Evolutionary conservation across 2,797 vertebrate genomes (phyloP), one percentile per base, ranked within the genome.

Genomic region (Pangasius krempfi): DNA sequence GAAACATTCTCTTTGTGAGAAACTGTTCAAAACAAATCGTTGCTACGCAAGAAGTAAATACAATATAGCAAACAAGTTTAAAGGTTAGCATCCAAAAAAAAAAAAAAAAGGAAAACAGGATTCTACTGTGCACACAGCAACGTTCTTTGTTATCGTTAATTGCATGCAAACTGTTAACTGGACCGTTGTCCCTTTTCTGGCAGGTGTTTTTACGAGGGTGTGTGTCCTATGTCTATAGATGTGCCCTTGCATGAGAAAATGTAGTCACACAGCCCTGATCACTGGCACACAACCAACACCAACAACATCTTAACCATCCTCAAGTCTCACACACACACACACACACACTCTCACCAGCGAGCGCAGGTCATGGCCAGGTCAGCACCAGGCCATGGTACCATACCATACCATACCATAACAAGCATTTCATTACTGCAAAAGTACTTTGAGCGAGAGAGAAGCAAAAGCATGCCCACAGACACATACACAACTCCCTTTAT

Each of bases 361-460:
- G 86, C 50, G 0, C n/a, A 88, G 91, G 85, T 88, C 88, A 90
- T 16, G 25, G 58, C 84, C 64, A 86, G 89, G 88, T 90, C 86
- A 90, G 52, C 13, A 73, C 30, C 78, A 40, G 18, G 79, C 56
- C 76, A 78, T 78, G n/a, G 6, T 44, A 4, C 40, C 40, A 6
- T 44, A 6, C 44, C 5, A 44, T 79, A 37, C 78, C 27, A 50
- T 50, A 87, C 79, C 40, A 70, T 64, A 47, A 76, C 47, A 78
- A 82, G 13, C 12, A 47, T 18, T 87, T 81, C 40, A 75, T 79
- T 82, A 58, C 76, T 58, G 30, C 37, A 54, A 40, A 37, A 20
- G 33, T 18, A 20, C 0, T 47, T 3, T 12, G 27, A 0, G 76
- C 20, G 50, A 79, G 50, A 50, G 12, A 50, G 44, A 50, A 76